Percentiles rank a stretch among this genome's conserved stretches.
Evolutionary conservation across 1,140 invertebrate genomes (phyloP).

Genomic region (Cardiocondyla obscurior): DNA sequence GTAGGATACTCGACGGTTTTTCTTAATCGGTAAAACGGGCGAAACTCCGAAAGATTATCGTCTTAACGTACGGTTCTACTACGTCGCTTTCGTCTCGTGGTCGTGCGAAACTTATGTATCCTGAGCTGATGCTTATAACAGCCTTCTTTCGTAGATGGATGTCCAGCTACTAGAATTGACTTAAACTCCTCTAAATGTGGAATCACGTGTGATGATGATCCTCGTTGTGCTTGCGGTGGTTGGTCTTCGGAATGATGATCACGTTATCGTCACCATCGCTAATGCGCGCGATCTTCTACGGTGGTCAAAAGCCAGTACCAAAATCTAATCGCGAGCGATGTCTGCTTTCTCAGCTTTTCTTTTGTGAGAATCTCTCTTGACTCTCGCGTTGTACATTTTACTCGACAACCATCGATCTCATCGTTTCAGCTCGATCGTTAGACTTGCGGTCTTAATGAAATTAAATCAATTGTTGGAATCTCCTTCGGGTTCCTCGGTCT

Average conservation of each 20-base stretch:
- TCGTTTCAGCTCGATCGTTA: neutral
- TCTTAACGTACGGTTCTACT: slow-evolving; percentile 57
- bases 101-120: slow-evolving; percentile 65
- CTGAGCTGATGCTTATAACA: slow-evolving; percentile 67
- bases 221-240: slow-evolving; percentile 66
- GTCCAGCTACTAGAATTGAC: slow-evolving; percentile 69
- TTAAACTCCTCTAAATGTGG: slow-evolving; percentile 53
- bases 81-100: slow-evolving; percentile 50
- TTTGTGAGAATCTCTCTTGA: neutral
- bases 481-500: neutral
- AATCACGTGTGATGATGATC: slow-evolving; percentile 59
- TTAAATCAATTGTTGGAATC: neutral
- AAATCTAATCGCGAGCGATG: slow-evolving; percentile 10
- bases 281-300: slow-evolving; percentile 12
- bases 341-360: neutral
- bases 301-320: slow-evolving; percentile 38
- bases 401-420: neutral
- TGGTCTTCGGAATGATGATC: slow-evolving; percentile 66
- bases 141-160: slow-evolving; percentile 62
- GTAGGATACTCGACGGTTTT: slow-evolving; percentile 17
- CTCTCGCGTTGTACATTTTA: neutral
- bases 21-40: slow-evolving; percentile 40
- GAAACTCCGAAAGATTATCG: slow-evolving; percentile 44
- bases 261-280: slow-evolving; percentile 29
- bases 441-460: neutral